Conservation (phyloP, 2,888 invertebrate genomes). For the Agrotis exclamationis region DNA sequence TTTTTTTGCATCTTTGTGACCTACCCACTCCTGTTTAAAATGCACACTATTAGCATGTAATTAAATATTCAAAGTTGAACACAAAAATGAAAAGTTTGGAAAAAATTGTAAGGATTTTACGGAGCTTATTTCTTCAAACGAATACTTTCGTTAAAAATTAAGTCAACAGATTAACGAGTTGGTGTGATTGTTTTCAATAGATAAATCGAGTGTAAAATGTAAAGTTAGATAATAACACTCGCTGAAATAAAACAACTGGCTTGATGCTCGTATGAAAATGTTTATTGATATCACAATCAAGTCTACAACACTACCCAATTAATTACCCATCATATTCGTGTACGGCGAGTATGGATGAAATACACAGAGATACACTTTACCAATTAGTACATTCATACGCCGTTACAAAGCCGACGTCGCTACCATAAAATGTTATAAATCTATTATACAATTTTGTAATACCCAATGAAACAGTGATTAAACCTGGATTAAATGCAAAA, state of each 20-base stretch:
- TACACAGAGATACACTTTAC: conserved; percentile 80
- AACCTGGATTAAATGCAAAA: conserved; percentile 80
- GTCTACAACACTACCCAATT: conserved; percentile 89
- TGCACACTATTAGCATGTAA: too few species aligned
- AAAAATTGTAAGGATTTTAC: too few species aligned
- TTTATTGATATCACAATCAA: conserved; percentile 91
- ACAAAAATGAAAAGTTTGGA: too few species aligned
- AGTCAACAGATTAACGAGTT: neutral
- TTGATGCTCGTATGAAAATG: conserved; percentile 91
- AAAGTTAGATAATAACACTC: neutral
- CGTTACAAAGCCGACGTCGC: conserved; percentile 67
- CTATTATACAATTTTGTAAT: conserved; percentile 70
- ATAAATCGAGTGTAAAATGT: conserved; percentile 4
- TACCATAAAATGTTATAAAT: conserved; percentile 72
- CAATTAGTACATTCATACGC: conserved; percentile 77
- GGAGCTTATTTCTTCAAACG: too few species aligned
- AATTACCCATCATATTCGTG: conserved; percentile 85
- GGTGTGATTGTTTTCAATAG: conserved; percentile 42
- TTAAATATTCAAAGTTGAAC: too few species aligned
- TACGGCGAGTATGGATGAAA: conserved; percentile 85
- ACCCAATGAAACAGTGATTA: conserved; percentile 78
- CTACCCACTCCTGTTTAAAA: too few species aligned
- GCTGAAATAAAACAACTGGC: conserved; percentile 67
- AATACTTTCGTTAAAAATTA: too few species aligned
- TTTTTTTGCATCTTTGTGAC: too few species aligned